These are phyloP conservation scores for Parascotia fuliginaria DNA, from an alignment of 2,888 invertebrate species.

Conservation along the genomic window DNA sequence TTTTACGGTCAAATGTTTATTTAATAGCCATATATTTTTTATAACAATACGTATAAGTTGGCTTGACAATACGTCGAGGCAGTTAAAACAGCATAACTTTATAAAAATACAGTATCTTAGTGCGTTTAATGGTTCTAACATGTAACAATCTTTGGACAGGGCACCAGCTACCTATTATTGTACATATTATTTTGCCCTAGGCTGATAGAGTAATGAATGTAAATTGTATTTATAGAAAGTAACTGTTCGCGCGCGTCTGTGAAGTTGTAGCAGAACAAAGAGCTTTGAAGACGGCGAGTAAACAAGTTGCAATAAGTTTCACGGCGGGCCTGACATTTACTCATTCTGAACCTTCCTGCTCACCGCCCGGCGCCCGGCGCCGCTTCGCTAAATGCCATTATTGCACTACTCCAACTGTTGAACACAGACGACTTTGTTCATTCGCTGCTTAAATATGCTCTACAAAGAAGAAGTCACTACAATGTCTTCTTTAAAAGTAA, in stretches of 20 bases:
- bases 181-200: slow-evolving; percentile 51
- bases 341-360: slow-evolving; percentile 47
- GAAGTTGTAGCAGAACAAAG: slow-evolving; percentile 75
- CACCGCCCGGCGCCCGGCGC: slow-evolving; percentile 36
- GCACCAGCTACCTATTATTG: slow-evolving; percentile 32
- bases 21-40: no score
- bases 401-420: slow-evolving; percentile 56
- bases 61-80: slow-evolving; percentile 1
- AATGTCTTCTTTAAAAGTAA: not conserved
- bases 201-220: slow-evolving; percentile 67
- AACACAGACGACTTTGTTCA: slow-evolving; percentile 27
- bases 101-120: slow-evolving; percentile 16
- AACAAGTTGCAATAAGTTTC: slow-evolving; percentile 82
- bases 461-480: no score
- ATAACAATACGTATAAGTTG: no score
- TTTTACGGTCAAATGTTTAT: no score
- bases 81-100: slow-evolving; percentile 45
- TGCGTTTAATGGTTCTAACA: slow-evolving; percentile 23
- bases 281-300: slow-evolving; percentile 70
- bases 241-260: slow-evolving; percentile 70
- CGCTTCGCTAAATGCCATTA: slow-evolving; percentile 63
- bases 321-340: slow-evolving; percentile 60
- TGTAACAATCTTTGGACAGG: slow-evolving; percentile 26
- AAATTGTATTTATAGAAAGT: slow-evolving; percentile 75
- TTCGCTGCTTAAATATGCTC: not conserved